Evolutionary conservation across 2,113 vertebrate genomes (phyloP).

Genomic region (Pterophyllum scalare): DNA sequence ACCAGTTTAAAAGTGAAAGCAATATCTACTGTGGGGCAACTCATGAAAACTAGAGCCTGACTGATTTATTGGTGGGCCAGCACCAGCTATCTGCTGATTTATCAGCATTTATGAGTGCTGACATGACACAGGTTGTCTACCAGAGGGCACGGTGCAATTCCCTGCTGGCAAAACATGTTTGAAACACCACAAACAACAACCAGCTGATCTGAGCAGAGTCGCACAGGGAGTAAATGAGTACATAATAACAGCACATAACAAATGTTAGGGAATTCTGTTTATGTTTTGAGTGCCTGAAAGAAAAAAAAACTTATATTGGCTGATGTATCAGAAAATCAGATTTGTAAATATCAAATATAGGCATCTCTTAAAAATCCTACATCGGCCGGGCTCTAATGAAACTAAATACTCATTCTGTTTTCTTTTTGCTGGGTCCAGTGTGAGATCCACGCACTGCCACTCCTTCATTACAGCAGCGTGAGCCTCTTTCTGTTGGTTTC

Average conservation of each 20-base stretch:
- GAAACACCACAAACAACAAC: not conserved
- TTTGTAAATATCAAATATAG: not conserved
- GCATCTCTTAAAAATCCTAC: not conserved
- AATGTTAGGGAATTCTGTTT: not conserved
- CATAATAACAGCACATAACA: not conserved
- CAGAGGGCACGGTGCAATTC: not conserved
- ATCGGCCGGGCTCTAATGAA: not conserved
- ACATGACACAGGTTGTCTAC: fast-evolving
- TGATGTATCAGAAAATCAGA: not conserved
- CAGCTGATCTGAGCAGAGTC: not conserved
- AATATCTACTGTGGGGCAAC: fast-evolving
- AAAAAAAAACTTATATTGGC: not conserved
- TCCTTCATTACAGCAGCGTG: conserved; percentile 17
- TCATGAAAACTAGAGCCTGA: not conserved
- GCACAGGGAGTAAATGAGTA: not conserved
- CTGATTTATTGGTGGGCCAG: no score
- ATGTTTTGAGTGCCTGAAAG: not conserved
- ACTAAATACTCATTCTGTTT: not conserved
- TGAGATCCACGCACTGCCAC: not conserved
- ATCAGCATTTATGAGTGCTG: not conserved
- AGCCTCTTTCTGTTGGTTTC: conserved; percentile 15
- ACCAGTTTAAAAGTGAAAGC: not conserved
- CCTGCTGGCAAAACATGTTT: not conserved
- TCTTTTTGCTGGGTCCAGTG: not conserved
- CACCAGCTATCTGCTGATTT: not conserved